These are phyloP conservation scores for Dicranocentrus wangi DNA, from an alignment of 2,888 invertebrate genomes.

Conservation along the genomic window DNA sequence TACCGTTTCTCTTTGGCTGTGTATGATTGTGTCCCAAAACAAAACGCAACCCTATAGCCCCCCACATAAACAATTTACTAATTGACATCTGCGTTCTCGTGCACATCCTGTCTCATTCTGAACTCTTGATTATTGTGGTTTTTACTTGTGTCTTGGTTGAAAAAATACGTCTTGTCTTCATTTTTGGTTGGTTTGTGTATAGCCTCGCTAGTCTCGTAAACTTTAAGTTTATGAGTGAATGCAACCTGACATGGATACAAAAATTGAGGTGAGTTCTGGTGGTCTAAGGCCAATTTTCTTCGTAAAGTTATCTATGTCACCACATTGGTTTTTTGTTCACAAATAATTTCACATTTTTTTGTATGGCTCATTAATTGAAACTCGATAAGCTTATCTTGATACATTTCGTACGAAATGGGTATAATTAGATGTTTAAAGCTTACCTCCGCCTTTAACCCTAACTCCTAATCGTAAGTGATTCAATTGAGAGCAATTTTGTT, in stretches of 20 bases:
- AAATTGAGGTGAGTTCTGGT: conserved; percentile 40
- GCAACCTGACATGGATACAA: conserved; percentile 42
- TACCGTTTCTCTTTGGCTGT: too few relatives aligned
- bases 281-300: conserved; percentile 17
- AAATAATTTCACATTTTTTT: not conserved
- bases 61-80: not conserved
- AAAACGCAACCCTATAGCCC: too few relatives aligned
- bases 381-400: too few relatives aligned
- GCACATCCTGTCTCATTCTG: conserved; percentile 2
- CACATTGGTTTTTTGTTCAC: not conserved
- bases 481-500: not conserved
- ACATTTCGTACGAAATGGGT: too few relatives aligned
- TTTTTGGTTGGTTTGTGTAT: too few relatives aligned
- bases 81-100: conserved; percentile 3
- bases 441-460: not conserved
- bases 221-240: not conserved
- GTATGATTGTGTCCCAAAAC: too few relatives aligned
- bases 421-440: not conserved
- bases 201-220: not conserved
- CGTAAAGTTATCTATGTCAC: not conserved
- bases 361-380: conserved; percentile 10
- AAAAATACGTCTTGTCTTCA: not conserved
- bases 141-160: not conserved
- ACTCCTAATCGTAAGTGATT: too few relatives aligned
- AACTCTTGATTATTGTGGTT: conserved; percentile 15